Evolutionary conservation across 2,797 vertebrate species (phyloP).

Genomic region (Pseudomugil gertrudae): DNA sequence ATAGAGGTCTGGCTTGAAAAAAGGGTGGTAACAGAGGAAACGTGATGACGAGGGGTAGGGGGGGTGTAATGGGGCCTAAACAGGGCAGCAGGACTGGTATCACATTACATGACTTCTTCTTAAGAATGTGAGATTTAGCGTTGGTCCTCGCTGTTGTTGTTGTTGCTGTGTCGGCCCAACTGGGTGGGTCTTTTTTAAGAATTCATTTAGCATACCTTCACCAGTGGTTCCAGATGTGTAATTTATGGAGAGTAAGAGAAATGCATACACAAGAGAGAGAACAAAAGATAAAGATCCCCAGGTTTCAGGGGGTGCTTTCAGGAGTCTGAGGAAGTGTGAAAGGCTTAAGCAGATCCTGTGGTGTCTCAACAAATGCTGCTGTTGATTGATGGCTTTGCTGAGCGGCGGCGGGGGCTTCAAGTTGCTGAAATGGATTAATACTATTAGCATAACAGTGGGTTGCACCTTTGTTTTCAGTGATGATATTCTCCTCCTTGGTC

Average conservation of each 20-base stretch:
- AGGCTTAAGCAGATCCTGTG: slow-evolving; percentile 53
- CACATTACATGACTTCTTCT: slow-evolving; percentile 61
- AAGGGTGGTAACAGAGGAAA: slow-evolving; percentile 56
- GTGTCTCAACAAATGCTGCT: slow-evolving; percentile 52
- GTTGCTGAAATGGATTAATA: slow-evolving; percentile 62
- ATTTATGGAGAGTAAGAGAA: slow-evolving; percentile 53
- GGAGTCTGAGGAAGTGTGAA: slow-evolving; percentile 61
- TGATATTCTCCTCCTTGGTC: slow-evolving; percentile 58
- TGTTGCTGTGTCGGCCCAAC: slow-evolving; percentile 35
- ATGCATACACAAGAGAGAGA: slow-evolving; percentile 28
- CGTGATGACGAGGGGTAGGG: slow-evolving; percentile 30
- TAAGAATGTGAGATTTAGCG: slow-evolving; percentile 25
- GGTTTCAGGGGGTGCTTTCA: slow-evolving; percentile 35
- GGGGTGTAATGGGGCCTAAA: slow-evolving; percentile 38
- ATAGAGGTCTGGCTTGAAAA: slow-evolving; percentile 46
- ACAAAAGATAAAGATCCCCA: slow-evolving; percentile 40
- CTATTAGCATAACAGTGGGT: slow-evolving; percentile 75
- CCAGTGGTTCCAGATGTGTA: slow-evolving; percentile 78
- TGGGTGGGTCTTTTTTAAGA: slow-evolving; percentile 52
- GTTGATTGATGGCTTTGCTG: slow-evolving; percentile 70
- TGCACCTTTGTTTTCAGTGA: slow-evolving; percentile 60
- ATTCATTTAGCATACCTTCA: slow-evolving; percentile 71
- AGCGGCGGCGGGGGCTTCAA: slow-evolving; percentile 39
- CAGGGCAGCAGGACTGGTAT: slow-evolving; percentile 48
- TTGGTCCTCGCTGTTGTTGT: slow-evolving; percentile 27